Evolutionary conservation across 2,888 invertebrate species (phyloP), one percentile per base, ranked within the genome.

Genomic region (Athalia circularis): DNA sequence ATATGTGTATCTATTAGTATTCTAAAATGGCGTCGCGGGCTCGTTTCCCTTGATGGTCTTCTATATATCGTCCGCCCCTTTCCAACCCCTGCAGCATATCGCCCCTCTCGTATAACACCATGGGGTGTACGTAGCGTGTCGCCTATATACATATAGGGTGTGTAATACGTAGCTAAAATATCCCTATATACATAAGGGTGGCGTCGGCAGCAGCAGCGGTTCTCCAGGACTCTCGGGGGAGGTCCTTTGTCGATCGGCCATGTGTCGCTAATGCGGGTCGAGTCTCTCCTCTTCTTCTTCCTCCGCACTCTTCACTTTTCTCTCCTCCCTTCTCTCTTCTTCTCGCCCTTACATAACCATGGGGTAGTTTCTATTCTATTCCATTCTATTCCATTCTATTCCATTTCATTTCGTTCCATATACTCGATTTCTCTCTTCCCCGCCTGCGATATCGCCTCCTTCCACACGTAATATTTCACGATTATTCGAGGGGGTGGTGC

Each of bases 231-330:
- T 15, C 61, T 43, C 45, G 3, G 47, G 50, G 75, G 62, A 50
- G 57, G n/a, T 48, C 75, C 89, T 89, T 89, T 90, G 90, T 90
- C 88, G 86, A 83, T 83, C 85, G 85, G 87, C 90, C 90, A 90
- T 90, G 90, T 89, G 90, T 90, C 88, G 87, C 89, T 90, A 90
- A 90, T 89, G 87, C 87, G 85, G 85, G 84, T 88, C 88, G 87
- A 87, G 89, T 87, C 89, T 89, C 88, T 88, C 89, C 29, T 87
- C 89, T 90, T 88, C 88, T 89, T 89, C 89, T 89, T 89, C 88
- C 89, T 90, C 62, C 78, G 62, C 65, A 80, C 80, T 80, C 80
- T 80, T 75, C 80, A 80, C 78, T 64, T 29, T 29, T 43, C 80
- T 72, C 67, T 59, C 50, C n/a, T 59, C 29, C 2, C 29, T 29